Base-by-base conservation (phyloP, 2,888 invertebrate genomes). In the Calliphora vomitoria region DNA sequence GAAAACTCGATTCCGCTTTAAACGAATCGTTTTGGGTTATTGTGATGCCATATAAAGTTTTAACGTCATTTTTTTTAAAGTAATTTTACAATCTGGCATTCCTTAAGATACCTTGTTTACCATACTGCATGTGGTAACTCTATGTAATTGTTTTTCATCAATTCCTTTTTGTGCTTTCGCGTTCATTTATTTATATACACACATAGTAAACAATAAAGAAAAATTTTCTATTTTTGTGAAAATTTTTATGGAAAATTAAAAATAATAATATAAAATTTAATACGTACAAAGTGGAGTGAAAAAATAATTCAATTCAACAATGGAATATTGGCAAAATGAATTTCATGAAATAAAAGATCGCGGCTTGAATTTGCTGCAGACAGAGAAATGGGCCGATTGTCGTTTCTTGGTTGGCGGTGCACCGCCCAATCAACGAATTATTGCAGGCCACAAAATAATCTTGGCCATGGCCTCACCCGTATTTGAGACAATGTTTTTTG, bases 401-500 rank as follows among this genome's bases (percentile, higher is more conserved):
- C 95, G 96, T n/a, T 98, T 98, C 91, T 94, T 97, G 87, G 97
- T 97, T 60, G 97, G 97, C 38, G 35, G 47, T 0, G 95, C 96
- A 11, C 96, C 97, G 90, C 96, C 97, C 0, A 96, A 96, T 91
- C 97, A 97, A 91, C 95, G 96, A 90, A 94, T 96, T 0, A 94
- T 97, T 41, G 95, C 96, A 20, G 97, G 96, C 0, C 97, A 98
- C 93, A 97, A 97, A 92, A 93, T 98, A 50, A 95, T 97, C 87
- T 94, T 98, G 82, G 97, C 97, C 0, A 97, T 97, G 97, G 96
- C 97, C 0, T 97, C 97, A 88, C 97, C 97, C 0, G 97, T 98
- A 0, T 98, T 98, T 91, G 97, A 97, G 91, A 96, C 97, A 0
- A 98, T 98, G 97, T 97, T 98, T 91, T 97, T 95, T 91, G 97